Percentiles rank a stretch among this genome's conserved stretches.
Conservation (phyloP, 2,888 invertebrate species). For the Netelia melanura region DNA sequence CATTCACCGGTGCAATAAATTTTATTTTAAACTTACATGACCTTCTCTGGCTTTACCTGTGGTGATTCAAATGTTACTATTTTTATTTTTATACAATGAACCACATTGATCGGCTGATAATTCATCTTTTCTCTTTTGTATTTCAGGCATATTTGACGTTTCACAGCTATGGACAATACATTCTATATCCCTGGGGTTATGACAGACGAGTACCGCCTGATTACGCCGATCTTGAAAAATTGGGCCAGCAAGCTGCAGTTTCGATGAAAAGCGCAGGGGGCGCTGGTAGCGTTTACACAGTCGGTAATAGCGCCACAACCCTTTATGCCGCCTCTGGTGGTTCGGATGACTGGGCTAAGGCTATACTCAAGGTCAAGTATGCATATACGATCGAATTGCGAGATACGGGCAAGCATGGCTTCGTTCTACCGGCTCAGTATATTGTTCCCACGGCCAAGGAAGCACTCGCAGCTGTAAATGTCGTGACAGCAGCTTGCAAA, state of each 20-base stretch:
- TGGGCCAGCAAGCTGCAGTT: slow-evolving; percentile 90
- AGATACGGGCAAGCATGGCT: slow-evolving; percentile 94
- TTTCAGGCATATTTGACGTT: slow-evolving; percentile 92
- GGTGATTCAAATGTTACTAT: too few relatives aligned
- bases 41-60: too few relatives aligned
- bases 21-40: too few relatives aligned
- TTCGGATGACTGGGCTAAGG: slow-evolving; percentile 97
- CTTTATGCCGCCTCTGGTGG: slow-evolving; percentile 93
- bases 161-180: slow-evolving; percentile 94
- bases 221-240: slow-evolving; percentile 88
- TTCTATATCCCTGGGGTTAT: slow-evolving; percentile 95
- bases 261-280: slow-evolving; percentile 88
- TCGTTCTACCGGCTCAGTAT: slow-evolving; percentile 92
- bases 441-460: slow-evolving; percentile 92
- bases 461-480: slow-evolving; percentile 90
- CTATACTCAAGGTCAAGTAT: slow-evolving; percentile 92
- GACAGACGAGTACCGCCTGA: slow-evolving; percentile 90
- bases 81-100: too few relatives aligned
- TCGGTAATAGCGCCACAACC: slow-evolving; percentile 92
- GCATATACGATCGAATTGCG: slow-evolving; percentile 95
- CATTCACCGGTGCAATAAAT: too few relatives aligned
- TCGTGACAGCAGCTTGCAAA: slow-evolving; percentile 87
- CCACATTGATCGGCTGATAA: background rate
- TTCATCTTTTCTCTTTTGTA: background rate
- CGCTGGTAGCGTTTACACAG: slow-evolving; percentile 87